Conservation (phyloP, 2,888 invertebrate species). For the Melanotus villosus region DNA sequence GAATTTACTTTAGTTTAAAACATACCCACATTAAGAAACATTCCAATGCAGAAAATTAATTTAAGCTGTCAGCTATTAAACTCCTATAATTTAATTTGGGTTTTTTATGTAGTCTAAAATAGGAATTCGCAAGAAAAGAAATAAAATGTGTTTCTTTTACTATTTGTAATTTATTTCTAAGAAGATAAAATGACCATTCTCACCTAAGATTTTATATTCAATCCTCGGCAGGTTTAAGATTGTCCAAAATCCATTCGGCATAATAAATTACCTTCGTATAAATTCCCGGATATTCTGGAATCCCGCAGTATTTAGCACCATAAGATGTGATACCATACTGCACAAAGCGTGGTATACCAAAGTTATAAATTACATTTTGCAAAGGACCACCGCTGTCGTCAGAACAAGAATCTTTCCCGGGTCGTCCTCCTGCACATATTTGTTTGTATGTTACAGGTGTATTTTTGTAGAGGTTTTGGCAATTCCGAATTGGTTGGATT, state of each 20-base stretch:
- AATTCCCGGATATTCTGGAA: slow-evolving; percentile 75
- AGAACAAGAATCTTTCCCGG: slow-evolving; percentile 73
- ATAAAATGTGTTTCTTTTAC: too few species aligned
- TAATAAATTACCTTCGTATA: slow-evolving; percentile 76
- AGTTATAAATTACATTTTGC: slow-evolving; percentile 30
- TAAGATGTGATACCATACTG: slow-evolving; percentile 72
- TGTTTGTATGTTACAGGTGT: slow-evolving; percentile 64
- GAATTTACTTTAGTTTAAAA: too few species aligned
- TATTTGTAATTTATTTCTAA: too few species aligned
- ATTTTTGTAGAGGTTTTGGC: slow-evolving; percentile 54
- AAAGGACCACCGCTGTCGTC: slow-evolving; percentile 83
- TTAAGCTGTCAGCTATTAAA: too few species aligned
- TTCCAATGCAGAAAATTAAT: too few species aligned
- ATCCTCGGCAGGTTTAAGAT: too few species aligned
- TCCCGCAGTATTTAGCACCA: slow-evolving; percentile 66
- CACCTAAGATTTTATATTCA: too few species aligned
- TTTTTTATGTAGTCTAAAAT: too few species aligned
- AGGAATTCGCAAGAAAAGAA: too few species aligned
- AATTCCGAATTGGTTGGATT: slow-evolving; percentile 63
- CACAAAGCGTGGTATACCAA: slow-evolving; percentile 64
- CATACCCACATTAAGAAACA: too few species aligned
- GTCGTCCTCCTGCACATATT: slow-evolving; percentile 76
- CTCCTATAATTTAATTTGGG: too few species aligned
- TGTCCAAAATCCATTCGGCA: slow-evolving; percentile 75
- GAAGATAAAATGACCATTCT: too few species aligned